Conservation (phyloP, 2,113 vertebrate genomes). For the Blennius ocellaris region DNA sequence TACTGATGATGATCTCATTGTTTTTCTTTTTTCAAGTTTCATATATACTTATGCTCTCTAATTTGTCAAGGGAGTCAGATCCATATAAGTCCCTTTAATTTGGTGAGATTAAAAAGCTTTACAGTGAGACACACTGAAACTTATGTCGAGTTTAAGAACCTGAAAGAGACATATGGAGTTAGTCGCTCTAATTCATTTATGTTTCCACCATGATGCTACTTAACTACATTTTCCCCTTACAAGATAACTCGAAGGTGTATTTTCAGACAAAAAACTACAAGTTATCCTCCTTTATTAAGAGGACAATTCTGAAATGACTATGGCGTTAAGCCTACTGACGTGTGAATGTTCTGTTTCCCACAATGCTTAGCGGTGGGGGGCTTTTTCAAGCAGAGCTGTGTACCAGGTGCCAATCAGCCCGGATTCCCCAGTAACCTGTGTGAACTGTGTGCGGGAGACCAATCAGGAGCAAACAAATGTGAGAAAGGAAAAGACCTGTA, state of each 20-base stretch:
- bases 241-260: neutral
- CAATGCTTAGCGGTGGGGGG: conserved; percentile 85
- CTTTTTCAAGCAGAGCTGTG: conserved; percentile 92
- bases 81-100: too few species aligned
- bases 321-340: neutral
- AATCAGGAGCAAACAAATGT: conserved; percentile 84
- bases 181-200: too few species aligned
- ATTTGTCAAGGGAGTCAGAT: too few species aligned
- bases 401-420: conserved; percentile 86
- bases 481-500: conserved; percentile 88
- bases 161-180: neutral
- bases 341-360: conserved; percentile 21
- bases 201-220: neutral
- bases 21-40: too few species aligned
- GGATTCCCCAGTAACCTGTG: conserved; percentile 88
- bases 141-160: neutral
- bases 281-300: neutral
- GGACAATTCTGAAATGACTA: neutral
- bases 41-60: too few species aligned
- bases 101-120: too few species aligned
- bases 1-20: too few species aligned
- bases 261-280: neutral
- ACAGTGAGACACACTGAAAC: neutral
- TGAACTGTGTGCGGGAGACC: conserved; percentile 86
- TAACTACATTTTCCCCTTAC: neutral